phyloP scores from a whole-genome alignment of 1,140 invertebrate genomes.

The Heliconius nattereri region DNA sequence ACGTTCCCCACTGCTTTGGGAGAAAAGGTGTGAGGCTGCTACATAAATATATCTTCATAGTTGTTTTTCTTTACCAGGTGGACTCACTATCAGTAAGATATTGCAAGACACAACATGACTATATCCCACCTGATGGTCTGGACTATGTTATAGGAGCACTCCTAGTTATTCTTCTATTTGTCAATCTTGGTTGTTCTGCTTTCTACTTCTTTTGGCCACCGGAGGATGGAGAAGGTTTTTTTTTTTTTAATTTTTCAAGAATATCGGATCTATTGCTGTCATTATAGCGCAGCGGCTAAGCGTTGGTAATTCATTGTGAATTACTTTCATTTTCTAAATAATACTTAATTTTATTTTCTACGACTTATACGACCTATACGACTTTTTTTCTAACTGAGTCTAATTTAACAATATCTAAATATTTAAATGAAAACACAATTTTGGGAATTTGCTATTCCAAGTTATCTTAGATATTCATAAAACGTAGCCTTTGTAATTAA shows the following conservation, averaged over 20 bases:
- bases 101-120: conserved; percentile 67
- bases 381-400: background rate
- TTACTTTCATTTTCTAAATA: background rate
- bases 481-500: background rate
- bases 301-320: too few relatives aligned
- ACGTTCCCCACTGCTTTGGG: too few relatives aligned
- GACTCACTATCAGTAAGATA: conserved; percentile 65
- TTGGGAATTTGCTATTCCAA: background rate
- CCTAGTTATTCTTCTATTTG: conserved; percentile 53
- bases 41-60: background rate
- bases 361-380: background rate
- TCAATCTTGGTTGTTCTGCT: conserved; percentile 64
- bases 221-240: conserved; percentile 56
- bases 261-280: too few relatives aligned
- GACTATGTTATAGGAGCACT: conserved; percentile 63
- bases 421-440: background rate
- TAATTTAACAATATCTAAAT: background rate
- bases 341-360: background rate
- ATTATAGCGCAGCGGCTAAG: too few relatives aligned
- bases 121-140: conserved; percentile 54
- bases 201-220: conserved; percentile 67
- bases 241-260: background rate
- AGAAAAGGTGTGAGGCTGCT: too few relatives aligned
- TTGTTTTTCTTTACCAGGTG: conserved; percentile 45
- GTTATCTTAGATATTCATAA: background rate